Evolutionary conservation across 1,140 invertebrate genomes (phyloP).

Genomic region (Diabrotica undecimpunctata): DNA sequence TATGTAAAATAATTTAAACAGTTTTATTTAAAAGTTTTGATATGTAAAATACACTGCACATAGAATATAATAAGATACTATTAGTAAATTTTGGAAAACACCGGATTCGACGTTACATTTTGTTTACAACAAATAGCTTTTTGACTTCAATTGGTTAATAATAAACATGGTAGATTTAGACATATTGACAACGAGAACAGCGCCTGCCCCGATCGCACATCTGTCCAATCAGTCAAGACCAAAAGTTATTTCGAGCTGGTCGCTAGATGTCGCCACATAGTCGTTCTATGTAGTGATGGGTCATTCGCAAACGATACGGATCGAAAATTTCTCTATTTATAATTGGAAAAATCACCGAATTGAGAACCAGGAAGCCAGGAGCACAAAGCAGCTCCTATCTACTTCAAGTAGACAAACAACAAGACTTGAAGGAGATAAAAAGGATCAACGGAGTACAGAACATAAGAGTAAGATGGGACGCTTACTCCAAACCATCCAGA

Average conservation of each 20-base stretch:
- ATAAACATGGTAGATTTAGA: conserved; percentile 15
- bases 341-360: no score
- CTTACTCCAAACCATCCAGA: no score
- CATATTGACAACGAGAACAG: conserved; percentile 16
- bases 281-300: no score
- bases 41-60: neutral
- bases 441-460: no score
- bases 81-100: neutral
- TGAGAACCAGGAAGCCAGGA: no score
- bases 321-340: no score
- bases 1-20: neutral
- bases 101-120: conserved; percentile 1
- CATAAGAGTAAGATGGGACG: no score
- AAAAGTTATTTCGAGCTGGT: neutral
- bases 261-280: neutral
- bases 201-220: conserved; percentile 13
- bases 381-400: no score
- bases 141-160: conserved; percentile 9
- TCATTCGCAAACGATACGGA: no score
- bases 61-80: neutral
- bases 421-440: no score
- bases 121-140: conserved; percentile 5
- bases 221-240: neutral
- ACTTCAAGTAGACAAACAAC: no score
- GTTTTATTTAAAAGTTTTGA: neutral